These are phyloP conservation scores for Alca torda DNA, from an alignment of 2,797 vertebrate genomes.

Conservation along the genomic window DNA sequence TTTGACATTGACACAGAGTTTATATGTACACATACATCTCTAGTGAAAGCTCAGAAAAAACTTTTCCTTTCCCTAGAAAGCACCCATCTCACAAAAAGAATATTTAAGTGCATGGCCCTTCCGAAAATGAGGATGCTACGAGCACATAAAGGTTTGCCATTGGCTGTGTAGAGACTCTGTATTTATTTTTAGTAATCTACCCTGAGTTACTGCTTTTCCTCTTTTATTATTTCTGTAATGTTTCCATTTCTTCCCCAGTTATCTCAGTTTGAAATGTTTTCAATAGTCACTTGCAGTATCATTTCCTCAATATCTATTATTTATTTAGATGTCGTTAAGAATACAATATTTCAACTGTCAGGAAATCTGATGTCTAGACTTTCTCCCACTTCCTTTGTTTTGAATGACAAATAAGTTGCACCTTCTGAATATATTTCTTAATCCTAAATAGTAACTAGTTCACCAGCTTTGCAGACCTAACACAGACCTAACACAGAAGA, in stretches of 20 bases:
- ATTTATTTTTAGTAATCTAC: background rate
- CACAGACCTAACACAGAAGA: background rate
- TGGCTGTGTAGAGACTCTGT: background rate
- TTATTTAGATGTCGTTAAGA: conserved; percentile 51
- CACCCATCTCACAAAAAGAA: conserved; percentile 12
- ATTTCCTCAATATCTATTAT: conserved; percentile 12
- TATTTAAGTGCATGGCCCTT: background rate
- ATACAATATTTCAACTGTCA: conserved; percentile 44
- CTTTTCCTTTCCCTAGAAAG: background rate
- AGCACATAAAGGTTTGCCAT: background rate
- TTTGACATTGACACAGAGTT: background rate
- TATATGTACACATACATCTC: background rate
- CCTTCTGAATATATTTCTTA: background rate
- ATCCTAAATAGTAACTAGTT: background rate
- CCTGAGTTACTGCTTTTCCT: background rate
- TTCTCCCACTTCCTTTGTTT: conserved; percentile 2
- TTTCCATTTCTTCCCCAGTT: background rate
- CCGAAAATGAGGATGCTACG: background rate
- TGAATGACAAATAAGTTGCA: conserved; percentile 9
- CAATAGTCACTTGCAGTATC: background rate
- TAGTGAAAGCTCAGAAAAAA: background rate
- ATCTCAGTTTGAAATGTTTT: conserved; percentile 6
- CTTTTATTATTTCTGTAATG: background rate
- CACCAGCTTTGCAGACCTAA: background rate
- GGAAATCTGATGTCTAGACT: conserved; percentile 15